Conservation (phyloP, 2,888 invertebrate genomes). For the Terebella lapidaria region DNA sequence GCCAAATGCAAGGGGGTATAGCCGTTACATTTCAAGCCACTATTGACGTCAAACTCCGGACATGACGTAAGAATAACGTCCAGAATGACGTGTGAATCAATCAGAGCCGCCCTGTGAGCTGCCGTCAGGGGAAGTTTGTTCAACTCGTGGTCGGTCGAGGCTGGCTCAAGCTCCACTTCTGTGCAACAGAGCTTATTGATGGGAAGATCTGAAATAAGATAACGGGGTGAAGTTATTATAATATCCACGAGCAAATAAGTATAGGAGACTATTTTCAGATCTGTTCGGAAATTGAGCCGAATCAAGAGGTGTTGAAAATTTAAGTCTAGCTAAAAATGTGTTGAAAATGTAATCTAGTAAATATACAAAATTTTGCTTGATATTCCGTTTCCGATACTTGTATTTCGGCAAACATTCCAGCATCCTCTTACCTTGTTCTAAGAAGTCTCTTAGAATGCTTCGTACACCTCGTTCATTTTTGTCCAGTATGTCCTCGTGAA, state of each 20-base stretch:
- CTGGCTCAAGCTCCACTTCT: constrained; percentile 15
- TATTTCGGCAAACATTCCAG: too few species aligned
- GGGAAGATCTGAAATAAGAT: too few species aligned
- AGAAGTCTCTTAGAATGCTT: constrained; percentile 10
- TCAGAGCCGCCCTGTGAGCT: constrained; percentile 18
- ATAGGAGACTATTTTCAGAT: too few species aligned
- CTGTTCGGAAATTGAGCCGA: too few species aligned
- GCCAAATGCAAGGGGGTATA: constrained; percentile 19
- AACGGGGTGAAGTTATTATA: too few species aligned
- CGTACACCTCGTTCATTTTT: constrained; percentile 17
- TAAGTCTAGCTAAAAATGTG: too few species aligned
- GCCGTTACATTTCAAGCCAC: constrained; percentile 9
- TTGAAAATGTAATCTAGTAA: too few species aligned
- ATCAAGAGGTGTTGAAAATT: too few species aligned
- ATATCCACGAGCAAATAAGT: too few species aligned
- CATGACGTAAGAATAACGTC: constrained; percentile 3
- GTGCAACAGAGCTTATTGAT: neutral
- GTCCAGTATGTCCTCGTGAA: constrained; percentile 22
- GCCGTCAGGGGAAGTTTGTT: constrained; percentile 12
- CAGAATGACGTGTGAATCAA: constrained; percentile 14
- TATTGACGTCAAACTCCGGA: constrained; percentile 10
- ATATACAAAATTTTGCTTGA: too few species aligned
- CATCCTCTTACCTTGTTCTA: neutral
- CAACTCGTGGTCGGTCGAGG: constrained; percentile 10
- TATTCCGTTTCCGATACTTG: too few species aligned